These are phyloP conservation scores for Xerus rutilus DNA, from an alignment of 2,797 vertebrate species.

Conservation along the genomic window DNA sequence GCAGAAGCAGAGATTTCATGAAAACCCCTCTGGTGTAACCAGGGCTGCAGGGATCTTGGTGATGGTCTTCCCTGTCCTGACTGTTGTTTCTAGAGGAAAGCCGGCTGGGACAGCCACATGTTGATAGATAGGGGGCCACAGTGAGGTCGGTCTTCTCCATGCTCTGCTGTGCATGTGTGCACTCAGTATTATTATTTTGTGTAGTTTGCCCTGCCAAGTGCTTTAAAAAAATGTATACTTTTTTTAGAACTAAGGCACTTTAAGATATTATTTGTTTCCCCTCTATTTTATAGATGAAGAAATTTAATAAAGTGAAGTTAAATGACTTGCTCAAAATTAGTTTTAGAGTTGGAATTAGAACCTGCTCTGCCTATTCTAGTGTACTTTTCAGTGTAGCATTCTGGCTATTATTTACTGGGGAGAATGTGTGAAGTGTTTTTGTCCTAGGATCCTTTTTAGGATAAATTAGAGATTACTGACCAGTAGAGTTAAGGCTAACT, in stretches of 20 bases:
- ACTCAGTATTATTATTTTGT: background rate
- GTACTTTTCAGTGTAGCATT: background rate
- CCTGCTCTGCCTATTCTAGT: background rate
- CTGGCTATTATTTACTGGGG: background rate
- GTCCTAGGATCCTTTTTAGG: background rate
- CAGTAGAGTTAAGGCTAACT: background rate
- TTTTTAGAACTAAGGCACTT: background rate
- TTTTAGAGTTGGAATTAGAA: constrained; percentile 16
- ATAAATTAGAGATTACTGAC: constrained; percentile 11
- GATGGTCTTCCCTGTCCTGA: no score
- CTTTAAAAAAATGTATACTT: background rate
- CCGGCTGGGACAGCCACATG: no score
- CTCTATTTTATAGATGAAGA: constrained; percentile 2
- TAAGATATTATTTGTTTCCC: background rate
- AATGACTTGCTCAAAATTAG: constrained; percentile 45
- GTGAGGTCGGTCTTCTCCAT: no score
- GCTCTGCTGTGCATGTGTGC: no score
- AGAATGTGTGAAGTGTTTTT: constrained; percentile 18
- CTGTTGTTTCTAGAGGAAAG: no score
- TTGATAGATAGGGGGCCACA: no score
- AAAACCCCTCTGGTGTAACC: no score
- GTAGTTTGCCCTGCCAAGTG: background rate
- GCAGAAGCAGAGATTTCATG: no score
- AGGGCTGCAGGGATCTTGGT: no score
- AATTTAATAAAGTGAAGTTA: constrained; percentile 4